These are phyloP conservation scores for Neoitamus cyanurus DNA, from an alignment of 2,888 invertebrate species.

Conservation along the genomic window DNA sequence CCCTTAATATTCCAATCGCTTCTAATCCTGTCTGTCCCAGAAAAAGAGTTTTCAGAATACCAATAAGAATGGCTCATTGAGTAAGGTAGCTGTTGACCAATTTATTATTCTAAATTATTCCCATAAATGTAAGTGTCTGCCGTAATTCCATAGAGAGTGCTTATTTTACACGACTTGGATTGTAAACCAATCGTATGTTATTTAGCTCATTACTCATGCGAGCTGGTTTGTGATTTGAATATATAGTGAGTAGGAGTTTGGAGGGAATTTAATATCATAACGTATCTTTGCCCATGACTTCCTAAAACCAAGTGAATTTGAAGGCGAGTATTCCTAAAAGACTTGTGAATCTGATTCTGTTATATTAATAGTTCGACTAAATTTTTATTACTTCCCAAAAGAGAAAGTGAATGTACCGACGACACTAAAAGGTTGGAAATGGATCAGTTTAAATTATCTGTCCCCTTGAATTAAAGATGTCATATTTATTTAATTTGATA, in stretches of 20 bases:
- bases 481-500: not conserved
- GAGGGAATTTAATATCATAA: not conserved
- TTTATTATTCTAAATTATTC: not conserved
- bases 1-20: not conserved
- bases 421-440: not conserved
- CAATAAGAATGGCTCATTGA: not conserved
- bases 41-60: not conserved
- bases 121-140: not conserved
- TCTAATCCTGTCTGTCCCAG: not conserved
- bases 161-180: not conserved
- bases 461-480: not conserved
- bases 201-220: not conserved
- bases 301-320: not conserved
- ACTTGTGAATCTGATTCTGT: not conserved
- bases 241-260: not conserved
- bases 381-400: not conserved
- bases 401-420: not conserved
- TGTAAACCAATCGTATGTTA: not conserved
- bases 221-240: not conserved
- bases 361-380: not conserved
- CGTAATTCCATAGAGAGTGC: not conserved
- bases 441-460: not conserved
- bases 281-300: not conserved
- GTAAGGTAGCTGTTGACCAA: not conserved
- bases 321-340: not conserved